phyloP scores from a whole-genome alignment of 1,140 invertebrate genomes.

The Drosophila orosa region DNA sequence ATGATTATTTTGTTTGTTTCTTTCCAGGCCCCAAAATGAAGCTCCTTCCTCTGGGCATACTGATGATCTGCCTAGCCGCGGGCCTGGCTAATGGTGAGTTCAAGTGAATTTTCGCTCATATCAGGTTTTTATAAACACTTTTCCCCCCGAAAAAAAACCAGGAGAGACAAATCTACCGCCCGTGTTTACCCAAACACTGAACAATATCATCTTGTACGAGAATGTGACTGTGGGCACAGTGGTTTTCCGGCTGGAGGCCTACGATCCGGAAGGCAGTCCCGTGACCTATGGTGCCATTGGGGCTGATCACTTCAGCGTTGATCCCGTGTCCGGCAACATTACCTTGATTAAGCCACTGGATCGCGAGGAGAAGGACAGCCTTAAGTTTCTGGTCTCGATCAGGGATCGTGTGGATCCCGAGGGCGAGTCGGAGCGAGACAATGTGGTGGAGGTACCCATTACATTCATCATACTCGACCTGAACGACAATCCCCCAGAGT shows the following conservation, averaged over 20 bases:
- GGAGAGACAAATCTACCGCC: slow-evolving; percentile 87
- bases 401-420: slow-evolving; percentile 88
- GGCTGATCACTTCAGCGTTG: slow-evolving; percentile 91
- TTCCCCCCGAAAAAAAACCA: neutral
- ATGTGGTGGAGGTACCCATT: slow-evolving; percentile 90
- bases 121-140: no score
- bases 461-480: slow-evolving; percentile 94
- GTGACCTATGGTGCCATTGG: slow-evolving; percentile 90
- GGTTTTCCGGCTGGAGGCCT: slow-evolving; percentile 91
- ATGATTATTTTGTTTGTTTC: slow-evolving; percentile 22
- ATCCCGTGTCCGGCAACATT: slow-evolving; percentile 91
- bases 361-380: slow-evolving; percentile 89
- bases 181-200: slow-evolving; percentile 89
- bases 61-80: slow-evolving; percentile 46
- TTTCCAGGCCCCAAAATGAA: slow-evolving; percentile 59
- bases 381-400: slow-evolving; percentile 75
- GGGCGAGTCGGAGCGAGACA: slow-evolving; percentile 88
- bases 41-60: slow-evolving; percentile 20
- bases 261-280: slow-evolving; percentile 90
- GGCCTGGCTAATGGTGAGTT: slow-evolving; percentile 26
- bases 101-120: neutral
- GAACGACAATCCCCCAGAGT: slow-evolving; percentile 94
- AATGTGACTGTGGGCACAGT: slow-evolving; percentile 90
- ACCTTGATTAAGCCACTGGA: slow-evolving; percentile 91
- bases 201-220: slow-evolving; percentile 90